A percentile compares a stretch with the other conserved stretches of the same genome.
Evolutionary conservation across 2,797 vertebrate genomes (phyloP).

Genomic region (Apodemus agrarius): DNA sequence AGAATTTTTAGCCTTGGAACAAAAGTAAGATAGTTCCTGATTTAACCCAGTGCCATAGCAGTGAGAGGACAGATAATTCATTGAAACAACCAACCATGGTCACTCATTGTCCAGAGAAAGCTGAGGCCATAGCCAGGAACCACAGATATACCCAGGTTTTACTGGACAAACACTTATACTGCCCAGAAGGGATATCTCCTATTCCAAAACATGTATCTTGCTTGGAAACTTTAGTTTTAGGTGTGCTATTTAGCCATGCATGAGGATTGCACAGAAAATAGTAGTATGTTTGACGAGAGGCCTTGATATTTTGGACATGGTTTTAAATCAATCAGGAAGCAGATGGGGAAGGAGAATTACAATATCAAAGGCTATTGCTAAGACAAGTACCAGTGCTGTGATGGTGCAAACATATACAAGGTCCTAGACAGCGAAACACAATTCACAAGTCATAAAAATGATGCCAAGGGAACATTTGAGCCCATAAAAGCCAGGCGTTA

Average conservation of each 20-base stretch:
- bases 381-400: background rate
- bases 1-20: background rate
- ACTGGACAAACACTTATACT: background rate
- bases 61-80: background rate
- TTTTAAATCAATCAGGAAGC: background rate
- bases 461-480: background rate
- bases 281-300: background rate
- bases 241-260: background rate
- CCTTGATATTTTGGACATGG: background rate
- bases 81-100: background rate
- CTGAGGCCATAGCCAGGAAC: background rate
- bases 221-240: background rate
- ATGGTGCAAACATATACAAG: no score
- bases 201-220: background rate
- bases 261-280: background rate
- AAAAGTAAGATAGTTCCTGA: background rate
- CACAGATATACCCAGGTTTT: background rate
- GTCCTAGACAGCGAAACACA: background rate
- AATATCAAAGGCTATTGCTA: background rate
- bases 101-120: background rate
- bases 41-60: background rate
- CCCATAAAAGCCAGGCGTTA: background rate
- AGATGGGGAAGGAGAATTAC: background rate
- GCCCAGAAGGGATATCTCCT: background rate
- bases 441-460: background rate